phyloP scores from a whole-genome alignment of 2,113 vertebrate genomes.

The Semicossyphus pulcher region DNA sequence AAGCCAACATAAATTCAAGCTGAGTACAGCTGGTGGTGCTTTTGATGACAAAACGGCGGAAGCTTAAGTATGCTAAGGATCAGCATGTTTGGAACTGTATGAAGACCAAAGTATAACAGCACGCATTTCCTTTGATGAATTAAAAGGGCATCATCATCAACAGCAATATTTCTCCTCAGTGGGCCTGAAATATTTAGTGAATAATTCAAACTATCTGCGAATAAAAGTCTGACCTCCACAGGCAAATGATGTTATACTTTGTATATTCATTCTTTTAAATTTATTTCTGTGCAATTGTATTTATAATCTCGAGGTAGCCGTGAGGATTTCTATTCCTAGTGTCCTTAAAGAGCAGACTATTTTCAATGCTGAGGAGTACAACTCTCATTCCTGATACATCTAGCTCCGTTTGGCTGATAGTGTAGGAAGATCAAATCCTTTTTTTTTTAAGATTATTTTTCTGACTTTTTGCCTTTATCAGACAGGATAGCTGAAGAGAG shows the following conservation, averaged over 20 bases:
- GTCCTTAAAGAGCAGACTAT: neutral
- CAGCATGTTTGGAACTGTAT: neutral
- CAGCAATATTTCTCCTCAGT: too few species aligned
- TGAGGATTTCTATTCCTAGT: neutral
- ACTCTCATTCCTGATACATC: neutral
- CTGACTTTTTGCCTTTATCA: too few species aligned
- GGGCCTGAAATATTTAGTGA: neutral
- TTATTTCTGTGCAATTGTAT: neutral
- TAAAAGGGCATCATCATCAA: neutral
- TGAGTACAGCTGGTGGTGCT: neutral
- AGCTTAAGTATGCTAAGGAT: too few species aligned
- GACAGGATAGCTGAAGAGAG: too few species aligned
- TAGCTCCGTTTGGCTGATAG: too few species aligned
- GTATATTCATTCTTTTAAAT: neutral
- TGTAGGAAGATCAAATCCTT: too few species aligned
- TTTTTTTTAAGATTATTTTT: too few species aligned
- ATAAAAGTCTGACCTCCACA: neutral
- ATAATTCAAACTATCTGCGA: neutral
- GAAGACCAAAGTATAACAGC: neutral
- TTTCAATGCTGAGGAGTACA: neutral
- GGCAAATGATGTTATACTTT: neutral
- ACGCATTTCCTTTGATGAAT: neutral
- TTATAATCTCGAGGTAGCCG: neutral
- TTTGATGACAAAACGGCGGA: neutral
- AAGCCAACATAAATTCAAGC: neutral